phyloP scores from a whole-genome alignment of 2,888 invertebrate species.

The Machimus rusticus region DNA sequence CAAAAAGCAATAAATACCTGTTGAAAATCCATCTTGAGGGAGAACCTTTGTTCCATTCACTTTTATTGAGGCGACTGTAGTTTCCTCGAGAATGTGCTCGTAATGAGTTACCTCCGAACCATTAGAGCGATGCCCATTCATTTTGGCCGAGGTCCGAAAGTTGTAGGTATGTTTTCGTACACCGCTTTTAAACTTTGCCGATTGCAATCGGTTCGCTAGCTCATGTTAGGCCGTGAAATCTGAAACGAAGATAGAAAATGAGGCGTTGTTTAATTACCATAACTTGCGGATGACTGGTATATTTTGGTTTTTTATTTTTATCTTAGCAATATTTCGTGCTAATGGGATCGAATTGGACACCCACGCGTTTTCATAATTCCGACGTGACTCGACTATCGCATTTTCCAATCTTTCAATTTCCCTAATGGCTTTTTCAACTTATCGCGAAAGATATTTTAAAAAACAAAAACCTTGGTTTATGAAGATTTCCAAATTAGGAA shows the following conservation, averaged over 20 bases:
- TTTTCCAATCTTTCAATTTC: not conserved
- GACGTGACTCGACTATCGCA: not conserved
- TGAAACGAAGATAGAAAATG: not conserved
- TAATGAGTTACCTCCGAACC: slow-evolving; percentile 46
- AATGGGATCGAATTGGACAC: not conserved
- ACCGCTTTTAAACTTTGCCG: not conserved
- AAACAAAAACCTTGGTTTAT: not conserved
- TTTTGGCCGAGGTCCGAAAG: slow-evolving; percentile 39
- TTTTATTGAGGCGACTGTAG: slow-evolving; percentile 28
- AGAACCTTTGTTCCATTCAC: slow-evolving; percentile 42
- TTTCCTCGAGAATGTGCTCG: slow-evolving; percentile 46
- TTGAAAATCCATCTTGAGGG: slow-evolving; percentile 41
- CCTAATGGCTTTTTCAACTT: not conserved
- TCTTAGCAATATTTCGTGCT: not conserved
- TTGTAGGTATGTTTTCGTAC: not conserved
- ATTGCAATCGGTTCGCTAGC: not conserved
- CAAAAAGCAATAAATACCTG: slow-evolving; percentile 34
- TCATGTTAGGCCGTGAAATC: slow-evolving; percentile 20
- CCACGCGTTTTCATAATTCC: not conserved
- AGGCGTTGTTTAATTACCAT: not conserved
- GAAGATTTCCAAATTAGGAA: not conserved
- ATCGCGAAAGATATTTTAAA: not conserved
- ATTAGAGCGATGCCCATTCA: slow-evolving; percentile 48
- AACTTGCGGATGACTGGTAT: not conserved
- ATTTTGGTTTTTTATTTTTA: not conserved